Evolutionary conservation across 2,797 vertebrate species (phyloP).

Genomic region (Halcyon smyrnensis): DNA sequence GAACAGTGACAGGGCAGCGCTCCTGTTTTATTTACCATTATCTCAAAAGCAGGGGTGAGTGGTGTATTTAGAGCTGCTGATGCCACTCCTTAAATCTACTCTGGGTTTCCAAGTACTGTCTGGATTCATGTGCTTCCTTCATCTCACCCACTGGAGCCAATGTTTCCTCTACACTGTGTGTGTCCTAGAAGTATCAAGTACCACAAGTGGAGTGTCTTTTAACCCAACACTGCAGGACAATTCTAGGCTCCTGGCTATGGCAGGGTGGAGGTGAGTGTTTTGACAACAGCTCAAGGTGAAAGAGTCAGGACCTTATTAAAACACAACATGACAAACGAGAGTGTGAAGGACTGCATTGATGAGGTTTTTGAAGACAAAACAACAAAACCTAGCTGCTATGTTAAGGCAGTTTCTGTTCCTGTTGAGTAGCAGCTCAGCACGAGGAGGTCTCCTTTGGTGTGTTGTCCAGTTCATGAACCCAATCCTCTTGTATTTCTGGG

Average conservation of each 20-base stretch:
- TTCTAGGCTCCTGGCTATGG: background rate
- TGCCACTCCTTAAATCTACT: background rate
- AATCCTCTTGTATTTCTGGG: conserved; percentile 41
- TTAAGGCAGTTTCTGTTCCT: conserved; percentile 70
- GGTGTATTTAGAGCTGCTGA: background rate
- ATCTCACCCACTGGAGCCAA: background rate
- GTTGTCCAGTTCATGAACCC: conserved; percentile 49
- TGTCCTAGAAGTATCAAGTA: background rate
- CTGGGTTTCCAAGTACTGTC: background rate
- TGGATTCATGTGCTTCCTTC: background rate
- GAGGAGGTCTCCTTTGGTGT: conserved; percentile 70
- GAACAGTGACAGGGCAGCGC: background rate
- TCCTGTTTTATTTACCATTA: background rate
- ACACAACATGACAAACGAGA: background rate
- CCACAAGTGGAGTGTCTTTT: background rate
- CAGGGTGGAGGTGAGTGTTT: background rate
- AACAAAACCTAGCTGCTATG: conserved; percentile 51
- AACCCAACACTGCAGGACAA: background rate
- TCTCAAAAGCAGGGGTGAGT: background rate
- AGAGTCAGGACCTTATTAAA: background rate
- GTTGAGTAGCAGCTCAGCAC: conserved; percentile 66
- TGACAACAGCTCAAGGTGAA: background rate
- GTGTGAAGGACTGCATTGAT: background rate
- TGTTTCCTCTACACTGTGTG: background rate
- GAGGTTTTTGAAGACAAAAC: conserved; percentile 4